A percentile compares a stretch with the other conserved stretches of the same genome.
phyloP scores from a whole-genome alignment of 1,140 invertebrate species.

The Tenebrio molitor region DNA sequence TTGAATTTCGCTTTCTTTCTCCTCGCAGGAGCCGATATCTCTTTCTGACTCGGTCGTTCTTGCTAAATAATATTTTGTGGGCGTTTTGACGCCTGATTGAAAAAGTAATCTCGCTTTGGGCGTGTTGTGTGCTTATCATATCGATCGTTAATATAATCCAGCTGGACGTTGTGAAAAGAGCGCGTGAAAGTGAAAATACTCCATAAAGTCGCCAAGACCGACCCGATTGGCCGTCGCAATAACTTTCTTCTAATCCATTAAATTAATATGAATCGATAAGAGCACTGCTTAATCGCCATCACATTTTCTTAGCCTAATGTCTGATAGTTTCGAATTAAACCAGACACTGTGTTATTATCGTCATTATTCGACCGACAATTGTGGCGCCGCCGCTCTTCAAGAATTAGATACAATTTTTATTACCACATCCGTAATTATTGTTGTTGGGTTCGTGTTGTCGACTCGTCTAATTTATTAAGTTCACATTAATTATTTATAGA shows the following conservation, averaged over 20 bases:
- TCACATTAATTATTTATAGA: slow-evolving; percentile 10
- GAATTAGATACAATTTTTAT: neutral
- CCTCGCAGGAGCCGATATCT: no score
- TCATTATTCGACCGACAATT: neutral
- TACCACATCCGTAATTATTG: neutral
- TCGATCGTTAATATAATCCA: slow-evolving; percentile 29
- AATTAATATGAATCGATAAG: neutral
- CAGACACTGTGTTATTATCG: neutral
- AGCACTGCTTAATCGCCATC: neutral
- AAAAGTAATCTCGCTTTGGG: slow-evolving; percentile 20
- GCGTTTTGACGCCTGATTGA: slow-evolving; percentile 18
- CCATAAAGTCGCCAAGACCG: neutral
- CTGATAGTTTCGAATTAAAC: neutral
- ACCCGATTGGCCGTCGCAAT: neutral
- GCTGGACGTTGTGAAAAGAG: neutral
- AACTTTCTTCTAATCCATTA: slow-evolving; percentile 6
- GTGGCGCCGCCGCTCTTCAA: neutral
- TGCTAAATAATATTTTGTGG: neutral
- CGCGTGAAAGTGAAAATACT: slow-evolving; percentile 1
- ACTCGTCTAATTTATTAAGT: neutral
- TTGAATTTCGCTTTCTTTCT: no score
- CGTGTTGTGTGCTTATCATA: slow-evolving; percentile 24
- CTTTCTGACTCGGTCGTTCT: neutral
- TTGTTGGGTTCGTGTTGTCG: neutral
- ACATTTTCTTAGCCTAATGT: neutral